Evolutionary conservation across 2,888 invertebrate species (phyloP), one percentile per base, ranked within the genome.

Genomic region (Barypeithes pellucidus): DNA sequence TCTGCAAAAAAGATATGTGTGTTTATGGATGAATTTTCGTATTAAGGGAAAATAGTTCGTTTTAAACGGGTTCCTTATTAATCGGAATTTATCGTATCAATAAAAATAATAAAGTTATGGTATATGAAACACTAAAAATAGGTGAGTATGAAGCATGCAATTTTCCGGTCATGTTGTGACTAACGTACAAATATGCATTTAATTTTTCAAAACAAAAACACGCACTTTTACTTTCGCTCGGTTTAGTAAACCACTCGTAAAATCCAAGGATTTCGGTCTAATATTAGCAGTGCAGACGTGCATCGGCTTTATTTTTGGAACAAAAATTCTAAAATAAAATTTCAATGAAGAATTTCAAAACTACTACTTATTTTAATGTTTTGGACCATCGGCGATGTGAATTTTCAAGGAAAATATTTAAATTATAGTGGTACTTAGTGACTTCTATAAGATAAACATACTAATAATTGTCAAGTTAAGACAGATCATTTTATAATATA

Each of bases 211-310:
- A 68, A 68, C 47, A 67, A 67, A 29, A 60, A 61, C 54, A 66
- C 36, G 16, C 47, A 68, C 60, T 68, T 61, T 68, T 45, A 36
- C 68, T 67, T 45, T 59, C 66, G 16, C 20, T 24, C 66, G 41
- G 24, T 54, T 52, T 24, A 50, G 50, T 68, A 61, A 60, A 68
- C 61, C 57, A 52, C 61, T 59, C 45, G 59, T 67, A 61, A 68
- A 61, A 47, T 50, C 52, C 68, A 61, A 60, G 60, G 68, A 68
- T 67, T 67, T 29, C 24, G 57, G 20, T 45, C 61, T 68, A 68
- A 68, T 61, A 68, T 68, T 68, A 68, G 61, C 67, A 33, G 18
- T 68, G 68, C 60, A 61, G 68, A 60, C 68, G 60, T 61, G 61
- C 33, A 68, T 41, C 22, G 22, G 50, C 18, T 61, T 39, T 68